Evolutionary conservation across 1,140 invertebrate genomes (phyloP), one percentile per base, ranked within the genome.

Genomic region (honey bee (Apis mellifera)): DNA sequence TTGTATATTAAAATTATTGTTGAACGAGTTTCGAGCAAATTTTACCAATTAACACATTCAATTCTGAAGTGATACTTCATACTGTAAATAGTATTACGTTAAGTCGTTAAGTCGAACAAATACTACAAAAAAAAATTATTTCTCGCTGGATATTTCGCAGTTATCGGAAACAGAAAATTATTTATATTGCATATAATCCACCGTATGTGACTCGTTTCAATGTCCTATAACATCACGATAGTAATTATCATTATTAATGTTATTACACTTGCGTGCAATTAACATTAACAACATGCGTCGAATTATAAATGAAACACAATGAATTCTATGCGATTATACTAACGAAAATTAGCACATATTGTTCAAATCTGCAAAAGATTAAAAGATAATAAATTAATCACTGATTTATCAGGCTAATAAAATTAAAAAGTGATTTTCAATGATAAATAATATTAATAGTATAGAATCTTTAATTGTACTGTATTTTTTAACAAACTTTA

Each of bases 161-260:
- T 11, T 48, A 74, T 62, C 21, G 72, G n/a, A 23, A 62, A n/a
- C 32, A 19, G 4, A 12, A 48, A 75, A 75, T 75, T 75, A 75
- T 75, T 75, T 64, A 75, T 52, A 54, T n/a, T 1, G 59, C 0
- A 21, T 59, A 52, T 32, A 52, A 75, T 26, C 60, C 73, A 52
- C 17, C 23, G 55, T 3, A 7, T 23, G 11, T 42, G 48, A 15
- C 48, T 15, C 15, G 15, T 23, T 48, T 11, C 71, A 59, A 59
- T 60, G 42, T 21, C 48, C n/a, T 48, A 52, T 64, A 75, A 75
- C 23, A 64, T 52, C 52, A 64, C 73, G 59, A 52, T 64, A 32
- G 23, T 48, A 75, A 75, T 64, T 50, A 75, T 75, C 19, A 64
- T 75, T 48, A 64, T 64, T 50, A 75, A 64, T 12, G 52, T 75